A percentile compares a stretch with the other conserved stretches of the same genome.
Evolutionary conservation across 1,140 invertebrate species (phyloP).

Genomic region (Mactra quadrangularis): DNA sequence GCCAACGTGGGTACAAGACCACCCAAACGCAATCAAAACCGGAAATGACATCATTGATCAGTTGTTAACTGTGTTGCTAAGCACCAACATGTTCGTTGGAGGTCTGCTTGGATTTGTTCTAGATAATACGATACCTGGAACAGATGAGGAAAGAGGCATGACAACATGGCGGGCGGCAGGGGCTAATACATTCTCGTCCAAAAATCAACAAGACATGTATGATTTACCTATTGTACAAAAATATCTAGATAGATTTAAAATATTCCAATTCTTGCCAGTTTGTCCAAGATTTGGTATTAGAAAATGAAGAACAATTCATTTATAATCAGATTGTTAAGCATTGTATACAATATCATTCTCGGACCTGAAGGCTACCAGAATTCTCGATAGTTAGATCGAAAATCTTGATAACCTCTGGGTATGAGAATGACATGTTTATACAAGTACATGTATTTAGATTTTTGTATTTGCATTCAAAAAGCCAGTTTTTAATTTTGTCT

Average conservation of each 20-base stretch:
- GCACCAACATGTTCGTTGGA: slow-evolving; percentile 80
- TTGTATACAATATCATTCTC: no score
- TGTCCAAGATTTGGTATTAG: slow-evolving; percentile 54
- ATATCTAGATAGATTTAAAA: slow-evolving; percentile 61
- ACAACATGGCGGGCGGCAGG: slow-evolving; percentile 45
- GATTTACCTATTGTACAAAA: slow-evolving; percentile 65
- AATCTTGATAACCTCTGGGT: no score
- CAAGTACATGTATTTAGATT: no score
- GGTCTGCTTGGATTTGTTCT: slow-evolving; percentile 78
- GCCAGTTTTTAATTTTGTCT: no score
- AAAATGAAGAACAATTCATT: no score
- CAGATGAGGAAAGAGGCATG: slow-evolving; percentile 66
- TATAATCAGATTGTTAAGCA: no score
- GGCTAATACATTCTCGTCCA: neutral
- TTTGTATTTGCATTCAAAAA: no score
- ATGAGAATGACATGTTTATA: no score
- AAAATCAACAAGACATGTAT: slow-evolving; percentile 30
- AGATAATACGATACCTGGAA: slow-evolving; percentile 79
- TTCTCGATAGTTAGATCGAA: no score
- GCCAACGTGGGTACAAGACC: slow-evolving; percentile 88
- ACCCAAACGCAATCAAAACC: slow-evolving; percentile 88
- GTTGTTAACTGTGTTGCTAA: slow-evolving; percentile 72
- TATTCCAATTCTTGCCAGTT: slow-evolving; percentile 58
- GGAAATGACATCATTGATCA: slow-evolving; percentile 74
- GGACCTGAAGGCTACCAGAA: no score